phyloP scores from a whole-genome alignment of 2,113 vertebrate genomes.

The Ammodytes dubius region DNA sequence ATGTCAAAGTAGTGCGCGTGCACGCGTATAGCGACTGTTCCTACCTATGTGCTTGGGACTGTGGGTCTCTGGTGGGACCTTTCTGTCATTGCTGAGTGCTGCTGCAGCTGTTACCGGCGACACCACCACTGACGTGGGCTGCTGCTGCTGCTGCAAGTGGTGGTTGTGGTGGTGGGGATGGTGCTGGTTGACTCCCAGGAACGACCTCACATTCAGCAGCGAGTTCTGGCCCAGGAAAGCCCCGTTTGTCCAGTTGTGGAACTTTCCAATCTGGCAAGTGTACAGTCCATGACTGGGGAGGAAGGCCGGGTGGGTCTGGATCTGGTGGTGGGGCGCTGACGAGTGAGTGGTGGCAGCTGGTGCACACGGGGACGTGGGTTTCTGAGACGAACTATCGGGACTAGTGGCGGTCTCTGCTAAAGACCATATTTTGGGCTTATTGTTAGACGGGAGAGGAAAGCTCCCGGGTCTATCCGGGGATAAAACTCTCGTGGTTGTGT shows the following conservation, averaged over 20 bases:
- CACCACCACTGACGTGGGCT: constrained; percentile 87
- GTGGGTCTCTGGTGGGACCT: constrained; percentile 86
- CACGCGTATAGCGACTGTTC: neutral
- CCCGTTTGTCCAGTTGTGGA: constrained; percentile 99
- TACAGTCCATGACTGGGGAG: constrained; percentile 98
- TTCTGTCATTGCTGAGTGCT: constrained; percentile 87
- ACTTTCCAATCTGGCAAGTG: constrained; percentile 98
- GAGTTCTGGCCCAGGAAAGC: constrained; percentile 97
- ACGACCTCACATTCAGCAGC: constrained; percentile 95
- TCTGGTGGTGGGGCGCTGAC: constrained; percentile 83
- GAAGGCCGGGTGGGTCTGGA: constrained; percentile 94
- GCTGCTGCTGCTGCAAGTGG: constrained; percentile 79
- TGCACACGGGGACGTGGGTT: constrained; percentile 87
- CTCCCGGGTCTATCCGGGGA: constrained; percentile 87
- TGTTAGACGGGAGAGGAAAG: constrained; percentile 90
- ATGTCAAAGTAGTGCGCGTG: neutral
- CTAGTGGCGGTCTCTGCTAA: constrained; percentile 97
- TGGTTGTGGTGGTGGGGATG: constrained; percentile 88
- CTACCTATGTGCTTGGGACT: constrained; percentile 98
- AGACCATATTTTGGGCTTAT: constrained; percentile 99
- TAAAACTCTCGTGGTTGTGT: constrained; percentile 85
- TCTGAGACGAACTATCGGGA: constrained; percentile 91
- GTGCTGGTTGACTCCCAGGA: constrained; percentile 93
- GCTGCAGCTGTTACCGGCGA: constrained; percentile 86
- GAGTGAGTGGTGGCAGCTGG: constrained; percentile 87